A percentile compares a stretch with the other conserved stretches of the same genome.
Evolutionary conservation across 2,888 invertebrate genomes (phyloP).

Genomic region (Mamestra brassicae): DNA sequence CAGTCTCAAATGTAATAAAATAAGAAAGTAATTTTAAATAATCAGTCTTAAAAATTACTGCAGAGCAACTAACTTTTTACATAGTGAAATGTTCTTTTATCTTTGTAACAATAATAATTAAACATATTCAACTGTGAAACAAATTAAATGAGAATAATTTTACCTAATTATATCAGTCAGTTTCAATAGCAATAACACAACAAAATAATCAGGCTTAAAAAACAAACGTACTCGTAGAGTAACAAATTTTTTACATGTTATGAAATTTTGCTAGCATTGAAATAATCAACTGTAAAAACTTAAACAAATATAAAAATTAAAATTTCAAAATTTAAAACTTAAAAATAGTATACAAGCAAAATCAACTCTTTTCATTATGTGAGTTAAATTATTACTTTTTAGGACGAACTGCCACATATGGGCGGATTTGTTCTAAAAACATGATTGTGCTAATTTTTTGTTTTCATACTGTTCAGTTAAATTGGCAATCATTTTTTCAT

Average conservation of each 20-base stretch:
- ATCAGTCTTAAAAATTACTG: constrained; percentile 23
- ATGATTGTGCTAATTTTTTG: constrained; percentile 9
- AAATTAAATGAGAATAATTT: constrained; percentile 20
- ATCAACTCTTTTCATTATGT: constrained; percentile 18
- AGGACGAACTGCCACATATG: constrained; percentile 25
- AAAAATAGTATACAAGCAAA: constrained; percentile 15
- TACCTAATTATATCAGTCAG: constrained; percentile 19
- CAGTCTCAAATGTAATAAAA: constrained; percentile 10
- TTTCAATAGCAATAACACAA: constrained; percentile 25
- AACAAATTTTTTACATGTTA: constrained; percentile 16
- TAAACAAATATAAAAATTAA: constrained; percentile 11
- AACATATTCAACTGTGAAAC: constrained; percentile 26
- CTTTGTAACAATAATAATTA: constrained; percentile 23
- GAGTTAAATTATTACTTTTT: constrained; percentile 29
- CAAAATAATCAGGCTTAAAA: constrained; percentile 21
- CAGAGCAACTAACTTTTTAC: constrained; percentile 14
- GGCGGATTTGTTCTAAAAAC: constrained; percentile 31
- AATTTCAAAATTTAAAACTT: constrained; percentile 17
- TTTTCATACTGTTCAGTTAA: background rate
- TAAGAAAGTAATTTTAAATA: constrained; percentile 16
- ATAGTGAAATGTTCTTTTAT: constrained; percentile 12
- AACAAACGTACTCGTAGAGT: constrained; percentile 20
- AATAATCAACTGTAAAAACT: constrained; percentile 21
- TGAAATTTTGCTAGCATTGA: constrained; percentile 5
- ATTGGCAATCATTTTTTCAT: no score